Conservation (phyloP, 2,797 vertebrate genomes). For the Phoeniculus purpureus region DNA sequence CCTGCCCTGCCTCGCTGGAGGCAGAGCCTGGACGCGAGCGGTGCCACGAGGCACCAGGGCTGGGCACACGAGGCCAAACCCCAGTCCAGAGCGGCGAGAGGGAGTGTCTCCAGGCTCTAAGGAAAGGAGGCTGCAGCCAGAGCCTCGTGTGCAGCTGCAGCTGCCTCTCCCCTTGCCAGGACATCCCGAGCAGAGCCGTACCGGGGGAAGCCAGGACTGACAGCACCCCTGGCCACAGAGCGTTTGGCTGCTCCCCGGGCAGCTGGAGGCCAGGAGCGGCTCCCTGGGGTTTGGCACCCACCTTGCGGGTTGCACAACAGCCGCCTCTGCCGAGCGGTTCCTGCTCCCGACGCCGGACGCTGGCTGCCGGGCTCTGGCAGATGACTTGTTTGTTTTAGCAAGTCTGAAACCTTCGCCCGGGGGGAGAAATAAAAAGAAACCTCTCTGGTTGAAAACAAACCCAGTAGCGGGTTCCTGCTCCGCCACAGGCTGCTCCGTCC, state of each 20-base stretch:
- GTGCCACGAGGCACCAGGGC: background rate
- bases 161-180: background rate
- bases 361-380: background rate
- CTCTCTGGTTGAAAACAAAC: background rate
- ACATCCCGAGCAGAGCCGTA: background rate
- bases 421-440: background rate
- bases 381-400: background rate
- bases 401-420: background rate
- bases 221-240: background rate
- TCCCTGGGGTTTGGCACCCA: background rate
- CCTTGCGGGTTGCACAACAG: background rate
- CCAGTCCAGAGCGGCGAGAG: background rate
- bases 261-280: rapidly evolving
- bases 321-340: background rate
- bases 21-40: background rate
- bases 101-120: background rate
- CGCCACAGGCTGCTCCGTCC: background rate
- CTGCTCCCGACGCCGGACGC: background rate
- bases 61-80: background rate
- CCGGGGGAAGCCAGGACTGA: background rate
- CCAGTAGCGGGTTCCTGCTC: background rate
- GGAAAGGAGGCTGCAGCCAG: background rate
- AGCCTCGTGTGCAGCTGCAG: background rate
- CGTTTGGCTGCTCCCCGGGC: background rate
- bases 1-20: too few relatives aligned